Base-by-base conservation (phyloP, 1,140 invertebrate species). In the Lordiphosa mommai region DNA sequence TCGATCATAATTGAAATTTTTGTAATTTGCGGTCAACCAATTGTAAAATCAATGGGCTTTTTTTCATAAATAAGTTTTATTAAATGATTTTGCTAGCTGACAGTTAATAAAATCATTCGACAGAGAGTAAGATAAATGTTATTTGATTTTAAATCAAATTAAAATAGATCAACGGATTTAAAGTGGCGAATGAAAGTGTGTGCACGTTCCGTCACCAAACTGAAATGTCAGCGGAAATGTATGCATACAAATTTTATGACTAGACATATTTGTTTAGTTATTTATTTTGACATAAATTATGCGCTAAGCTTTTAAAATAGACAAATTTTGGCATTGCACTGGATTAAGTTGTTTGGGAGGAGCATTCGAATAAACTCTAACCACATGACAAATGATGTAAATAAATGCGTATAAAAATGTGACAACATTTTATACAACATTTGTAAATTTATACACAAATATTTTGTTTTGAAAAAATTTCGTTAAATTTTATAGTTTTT, bases 311-410 rank as follows among this genome's bases (percentile, higher is more conserved):
- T 48, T 66, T 46, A 38, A 36, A 65, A 46, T 48, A 66, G 66
- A 66, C 66, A 66, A 70, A 66, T 70, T 70, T 65, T 59, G 43
- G 55, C 48, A 40, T 56, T 65, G 55, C 34, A 61, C 61, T 65
- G 61, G 56, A 66, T 70, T 70, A 66, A 65, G 61, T 46, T 44
- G 47, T 34, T 65, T 68, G 52, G 13, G 30, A 20, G 36, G 46
- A 63, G 58, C 51, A 64, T 58, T 58, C 63, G 58, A 64, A 68
- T 68, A 32, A 68, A 63, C 60, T 68, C 17, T 43, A 43, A 48
- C 60, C 60, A 58, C 30, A 29, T 20, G 23, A 47, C n/a, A 13
- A 53, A 52, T 52, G 37, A 53, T 17, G 14, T 20, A 10, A 27
- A 43, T 46, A 14, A 32, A 32, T 40, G 46, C 27, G 14, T 51